Evolutionary conservation across 2,113 vertebrate genomes (phyloP).

Genomic region (Otolemur garnettii): DNA sequence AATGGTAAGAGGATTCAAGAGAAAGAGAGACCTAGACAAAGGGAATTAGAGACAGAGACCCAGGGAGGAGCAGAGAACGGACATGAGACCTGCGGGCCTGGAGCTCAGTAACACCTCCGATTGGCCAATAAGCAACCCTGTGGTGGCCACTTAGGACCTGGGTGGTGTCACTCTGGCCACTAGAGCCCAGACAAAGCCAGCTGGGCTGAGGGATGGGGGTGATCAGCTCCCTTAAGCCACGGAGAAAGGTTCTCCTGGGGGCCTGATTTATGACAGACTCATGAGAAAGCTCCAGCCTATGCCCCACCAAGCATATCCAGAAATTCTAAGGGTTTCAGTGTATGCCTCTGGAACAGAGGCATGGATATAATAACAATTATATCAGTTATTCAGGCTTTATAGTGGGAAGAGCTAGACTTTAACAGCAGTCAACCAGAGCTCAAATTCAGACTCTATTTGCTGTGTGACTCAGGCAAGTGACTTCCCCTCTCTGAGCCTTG

Average conservation of each 20-base stretch:
- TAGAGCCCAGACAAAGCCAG: background rate
- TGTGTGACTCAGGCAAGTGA: background rate
- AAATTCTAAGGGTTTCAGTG: background rate
- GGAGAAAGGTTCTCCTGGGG: no score
- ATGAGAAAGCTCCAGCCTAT: background rate
- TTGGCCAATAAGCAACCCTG: accelerated
- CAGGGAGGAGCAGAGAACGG: background rate
- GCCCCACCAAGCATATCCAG: background rate
- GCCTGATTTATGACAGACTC: background rate
- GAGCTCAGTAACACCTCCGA: background rate
- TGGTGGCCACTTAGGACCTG: background rate
- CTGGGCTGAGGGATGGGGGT: background rate
- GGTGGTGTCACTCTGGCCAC: background rate
- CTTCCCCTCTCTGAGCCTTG: background rate
- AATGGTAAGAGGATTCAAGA: accelerated
- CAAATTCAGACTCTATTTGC: background rate
- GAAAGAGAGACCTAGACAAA: background rate
- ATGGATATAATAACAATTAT: background rate
- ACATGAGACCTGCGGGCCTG: background rate
- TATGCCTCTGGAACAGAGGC: background rate
- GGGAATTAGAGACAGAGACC: background rate
- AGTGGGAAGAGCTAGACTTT: background rate
- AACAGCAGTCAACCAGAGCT: background rate
- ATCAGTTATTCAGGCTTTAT: background rate
- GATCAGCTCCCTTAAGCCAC: background rate